Conservation (phyloP, 1,140 invertebrate genomes). For the Lepidurus arcticus region DNA sequence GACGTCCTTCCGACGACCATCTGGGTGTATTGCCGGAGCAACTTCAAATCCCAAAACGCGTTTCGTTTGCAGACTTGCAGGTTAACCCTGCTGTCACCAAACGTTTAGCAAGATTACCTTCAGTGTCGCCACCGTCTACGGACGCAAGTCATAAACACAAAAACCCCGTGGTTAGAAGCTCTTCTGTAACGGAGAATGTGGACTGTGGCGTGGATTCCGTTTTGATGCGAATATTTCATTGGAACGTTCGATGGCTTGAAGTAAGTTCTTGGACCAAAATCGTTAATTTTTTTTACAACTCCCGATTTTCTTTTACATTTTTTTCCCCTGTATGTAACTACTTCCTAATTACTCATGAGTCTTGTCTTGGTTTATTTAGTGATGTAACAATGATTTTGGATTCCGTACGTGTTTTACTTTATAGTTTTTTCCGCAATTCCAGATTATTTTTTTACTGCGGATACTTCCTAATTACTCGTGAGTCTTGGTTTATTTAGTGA, state of each 20-base stretch:
- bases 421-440: no score
- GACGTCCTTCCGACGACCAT: background rate
- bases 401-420: no score
- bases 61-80: background rate
- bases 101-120: background rate
- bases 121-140: no score
- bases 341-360: background rate
- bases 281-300: no score
- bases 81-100: background rate
- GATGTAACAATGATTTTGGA: background rate
- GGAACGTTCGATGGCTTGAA: conserved; percentile 15
- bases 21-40: background rate
- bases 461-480: background rate
- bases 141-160: background rate
- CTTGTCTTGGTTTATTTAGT: background rate
- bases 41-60: background rate
- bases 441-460: background rate
- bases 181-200: background rate
- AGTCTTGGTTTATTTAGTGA: background rate
- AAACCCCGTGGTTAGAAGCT: background rate
- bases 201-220: background rate
- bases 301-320: background rate
- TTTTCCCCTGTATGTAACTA: background rate
- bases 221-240: background rate
- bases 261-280: background rate